Conservation (phyloP, 2,113 vertebrate genomes). For the Scomber scombrus region DNA sequence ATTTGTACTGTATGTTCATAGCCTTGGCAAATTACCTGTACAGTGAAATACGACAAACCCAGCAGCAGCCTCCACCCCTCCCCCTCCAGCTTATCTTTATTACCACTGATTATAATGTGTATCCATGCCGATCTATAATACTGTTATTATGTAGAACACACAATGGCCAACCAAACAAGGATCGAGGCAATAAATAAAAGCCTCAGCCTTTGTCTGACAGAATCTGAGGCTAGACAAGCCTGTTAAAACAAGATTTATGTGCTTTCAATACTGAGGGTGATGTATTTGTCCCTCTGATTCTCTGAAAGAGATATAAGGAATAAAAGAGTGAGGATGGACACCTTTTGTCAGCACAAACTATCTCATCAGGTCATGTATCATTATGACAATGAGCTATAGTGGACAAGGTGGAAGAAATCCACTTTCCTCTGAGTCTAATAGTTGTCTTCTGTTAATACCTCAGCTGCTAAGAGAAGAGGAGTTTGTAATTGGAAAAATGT, state of each 20-base stretch:
- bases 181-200: slow-evolving; percentile 78
- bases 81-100: slow-evolving; percentile 32
- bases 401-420: slow-evolving; percentile 62
- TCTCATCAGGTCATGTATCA: slow-evolving; percentile 84
- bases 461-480: slow-evolving; percentile 49
- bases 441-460: slow-evolving; percentile 69
- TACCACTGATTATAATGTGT: slow-evolving; percentile 55
- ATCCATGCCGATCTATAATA: slow-evolving; percentile 74
- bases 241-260: slow-evolving; percentile 85
- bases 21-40: too few species aligned
- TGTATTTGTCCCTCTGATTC: slow-evolving; percentile 80
- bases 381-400: slow-evolving; percentile 82
- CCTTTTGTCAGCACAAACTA: slow-evolving; percentile 84
- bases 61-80: background rate
- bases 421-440: slow-evolving; percentile 44
- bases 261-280: slow-evolving; percentile 81
- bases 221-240: slow-evolving; percentile 75
- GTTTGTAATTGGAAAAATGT: slow-evolving; percentile 73
- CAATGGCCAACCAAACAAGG: slow-evolving; percentile 70
- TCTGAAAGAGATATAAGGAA: slow-evolving; percentile 85
- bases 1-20: too few species aligned
- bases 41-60: background rate
- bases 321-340: slow-evolving; percentile 71
- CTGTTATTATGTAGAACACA: slow-evolving; percentile 75
- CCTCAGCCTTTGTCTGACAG: slow-evolving; percentile 71